A percentile compares a stretch with the other conserved stretches of the same genome.
These are phyloP conservation scores for Apeltes quadracus DNA, from an alignment of 2,113 vertebrate genomes.

Conservation along the genomic window DNA sequence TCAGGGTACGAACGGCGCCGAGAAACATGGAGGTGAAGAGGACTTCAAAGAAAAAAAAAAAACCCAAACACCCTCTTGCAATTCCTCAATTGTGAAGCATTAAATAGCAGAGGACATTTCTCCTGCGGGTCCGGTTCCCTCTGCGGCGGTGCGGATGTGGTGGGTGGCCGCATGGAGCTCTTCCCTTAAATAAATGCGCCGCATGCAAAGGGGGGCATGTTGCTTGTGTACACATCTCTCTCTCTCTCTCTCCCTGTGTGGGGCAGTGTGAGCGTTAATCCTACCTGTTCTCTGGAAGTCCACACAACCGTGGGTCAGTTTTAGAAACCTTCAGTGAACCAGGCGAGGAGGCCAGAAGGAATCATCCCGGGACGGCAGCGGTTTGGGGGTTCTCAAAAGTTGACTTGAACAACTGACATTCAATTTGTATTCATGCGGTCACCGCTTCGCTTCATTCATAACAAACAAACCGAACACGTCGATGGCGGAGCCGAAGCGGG, in stretches of 20 bases:
- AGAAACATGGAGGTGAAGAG: conserved; percentile 25
- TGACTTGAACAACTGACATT: too few species aligned
- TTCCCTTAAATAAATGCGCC: conserved; percentile 78
- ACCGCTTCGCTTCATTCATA: too few species aligned
- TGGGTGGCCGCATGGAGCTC: conserved; percentile 67
- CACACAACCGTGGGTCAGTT: conserved; percentile 54
- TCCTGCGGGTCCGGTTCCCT: conserved; percentile 42
- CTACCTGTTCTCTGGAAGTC: conserved; percentile 31
- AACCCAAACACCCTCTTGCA: conserved; percentile 10
- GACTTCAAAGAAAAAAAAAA: conserved; percentile 58
- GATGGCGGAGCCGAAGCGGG: neutral
- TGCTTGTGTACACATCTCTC: conserved; percentile 34
- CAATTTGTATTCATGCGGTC: too few species aligned
- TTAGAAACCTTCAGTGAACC: neutral
- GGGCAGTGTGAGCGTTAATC: conserved; percentile 12
- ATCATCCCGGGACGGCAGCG: too few species aligned
- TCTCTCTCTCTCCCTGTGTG: conserved; percentile 12
- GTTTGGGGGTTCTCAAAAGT: too few species aligned
- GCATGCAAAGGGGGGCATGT: conserved; percentile 59
- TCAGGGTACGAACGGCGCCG: conserved; percentile 26
- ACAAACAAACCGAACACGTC: too few species aligned
- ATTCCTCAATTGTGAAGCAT: conserved; percentile 32
- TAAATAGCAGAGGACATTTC: conserved; percentile 46
- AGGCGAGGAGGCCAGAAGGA: neutral
- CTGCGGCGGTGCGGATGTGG: conserved; percentile 51